Evolutionary conservation across 2,113 vertebrate species (phyloP).

Genomic region (Nothoprocta perdicaria): DNA sequence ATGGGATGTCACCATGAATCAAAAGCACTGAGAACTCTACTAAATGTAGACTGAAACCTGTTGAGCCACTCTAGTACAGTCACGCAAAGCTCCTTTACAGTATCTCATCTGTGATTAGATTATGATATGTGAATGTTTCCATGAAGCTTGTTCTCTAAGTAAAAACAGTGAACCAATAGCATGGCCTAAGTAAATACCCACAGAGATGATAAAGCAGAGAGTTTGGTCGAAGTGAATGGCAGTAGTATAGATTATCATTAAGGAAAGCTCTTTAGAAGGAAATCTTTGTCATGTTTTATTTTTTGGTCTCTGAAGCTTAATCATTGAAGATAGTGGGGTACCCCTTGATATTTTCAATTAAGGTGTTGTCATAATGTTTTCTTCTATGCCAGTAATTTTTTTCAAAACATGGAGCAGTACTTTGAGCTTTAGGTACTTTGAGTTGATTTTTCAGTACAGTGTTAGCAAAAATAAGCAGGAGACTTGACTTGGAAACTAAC

Average conservation of each 20-base stretch:
- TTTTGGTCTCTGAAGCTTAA: neutral
- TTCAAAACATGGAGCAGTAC: neutral
- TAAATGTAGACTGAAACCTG: conserved; percentile 37
- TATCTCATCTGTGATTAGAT: conserved; percentile 45
- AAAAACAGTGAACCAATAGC: neutral
- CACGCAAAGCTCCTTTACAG: conserved; percentile 5
- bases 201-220: neutral
- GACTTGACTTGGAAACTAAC: neutral
- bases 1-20: conserved; percentile 8
- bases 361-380: neutral
- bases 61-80: neutral
- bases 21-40: neutral
- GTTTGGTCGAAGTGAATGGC: neutral
- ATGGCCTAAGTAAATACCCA: conserved; percentile 3
- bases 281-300: neutral
- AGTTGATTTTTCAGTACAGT: neutral
- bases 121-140: conserved; percentile 6
- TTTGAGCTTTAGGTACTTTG: neutral
- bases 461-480: neutral
- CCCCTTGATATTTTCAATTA: neutral
- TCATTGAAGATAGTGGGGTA: neutral
- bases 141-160: neutral
- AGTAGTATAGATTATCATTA: neutral
- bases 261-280: neutral
- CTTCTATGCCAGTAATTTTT: neutral